Evolutionary conservation across 2,113 vertebrate species (phyloP), one percentile per base, ranked within the genome.

Genomic region (Hystrix brachyura): DNA sequence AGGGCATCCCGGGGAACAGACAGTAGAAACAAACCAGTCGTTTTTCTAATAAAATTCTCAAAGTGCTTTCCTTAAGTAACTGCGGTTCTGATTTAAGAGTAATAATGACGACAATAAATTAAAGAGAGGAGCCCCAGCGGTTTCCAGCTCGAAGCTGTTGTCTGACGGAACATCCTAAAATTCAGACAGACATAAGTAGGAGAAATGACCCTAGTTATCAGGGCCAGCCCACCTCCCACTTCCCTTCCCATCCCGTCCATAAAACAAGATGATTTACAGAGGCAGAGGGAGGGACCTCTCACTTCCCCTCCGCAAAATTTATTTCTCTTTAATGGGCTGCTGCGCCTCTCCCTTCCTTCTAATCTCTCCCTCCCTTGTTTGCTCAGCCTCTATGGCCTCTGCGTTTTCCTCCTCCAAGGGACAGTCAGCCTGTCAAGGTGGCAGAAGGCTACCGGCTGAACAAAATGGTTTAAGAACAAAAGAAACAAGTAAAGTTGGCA

Each of bases 221-320:
- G 89, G 87, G 87, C 89, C 93, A 13, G 86, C 59, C 94, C 72
- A 79, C 92, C 94, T 93, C 87, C 87, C 60, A 25, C 93, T 51
- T 81, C 64, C 79, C 80, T 72, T 92, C 62, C 18, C 81, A 82
- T 84, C 94, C 87, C 64, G 4, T n/a, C 95, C 92, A 95, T 97
- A 97, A 98, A 95, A 97, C 95, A 97, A 46, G 32, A 67, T 98
- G 97, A 98, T 98, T 98, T 97, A 98, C 55, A 43, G 80, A 95
- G 53, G 91, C 64, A n/a, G 34, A 1, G 72, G 95, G 97, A 94
- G 94, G 93, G 92, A 48, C 81, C 93, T 55, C 94, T 67, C 25
- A 1, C 87, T 96, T 96, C 95, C 97, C 96, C 64, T 32, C 87
- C 60, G 62, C 85, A 98, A 79, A 14, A 82, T 92, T 88, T 85